phyloP scores from a whole-genome alignment of 2,113 vertebrate genomes.

The Sebastes schlegelii region DNA sequence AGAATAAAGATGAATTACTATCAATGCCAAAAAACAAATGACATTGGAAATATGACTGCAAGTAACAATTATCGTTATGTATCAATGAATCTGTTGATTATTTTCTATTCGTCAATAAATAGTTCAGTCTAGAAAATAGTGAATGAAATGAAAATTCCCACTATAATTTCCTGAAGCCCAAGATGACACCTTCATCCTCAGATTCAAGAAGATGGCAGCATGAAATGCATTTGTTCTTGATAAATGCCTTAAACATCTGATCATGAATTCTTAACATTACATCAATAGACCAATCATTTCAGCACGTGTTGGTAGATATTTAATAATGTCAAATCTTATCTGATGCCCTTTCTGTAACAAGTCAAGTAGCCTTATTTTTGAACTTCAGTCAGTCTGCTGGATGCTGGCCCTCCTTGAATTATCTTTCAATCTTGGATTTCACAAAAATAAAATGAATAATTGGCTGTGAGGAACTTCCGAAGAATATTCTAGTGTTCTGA shows the following conservation, averaged over 20 bases:
- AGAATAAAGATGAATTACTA: not conserved
- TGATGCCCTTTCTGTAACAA: not conserved
- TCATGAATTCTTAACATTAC: not conserved
- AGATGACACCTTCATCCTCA: too few species aligned
- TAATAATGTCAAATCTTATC: not conserved
- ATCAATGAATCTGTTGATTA: not conserved
- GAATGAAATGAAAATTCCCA: not conserved
- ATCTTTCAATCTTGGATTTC: not conserved
- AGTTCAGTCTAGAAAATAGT: not conserved
- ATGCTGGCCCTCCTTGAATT: not conserved
- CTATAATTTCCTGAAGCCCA: too few species aligned
- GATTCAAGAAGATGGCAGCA: not conserved
- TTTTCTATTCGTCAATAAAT: not conserved
- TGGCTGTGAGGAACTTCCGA: not conserved
- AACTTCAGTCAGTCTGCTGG: not conserved
- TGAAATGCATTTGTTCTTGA: not conserved
- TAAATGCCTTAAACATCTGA: not conserved
- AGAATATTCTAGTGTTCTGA: too few species aligned
- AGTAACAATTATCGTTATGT: not conserved
- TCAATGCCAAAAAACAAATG: not conserved
- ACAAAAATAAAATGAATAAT: constrained; percentile 3
- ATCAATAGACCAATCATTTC: not conserved
- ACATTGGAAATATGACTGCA: not conserved
- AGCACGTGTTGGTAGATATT: not conserved
- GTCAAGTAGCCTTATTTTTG: not conserved